Evolutionary conservation across 1,140 invertebrate species (phyloP), one percentile per base, ranked within the genome.

Genomic region (Macrosteles quadrilineatus): DNA sequence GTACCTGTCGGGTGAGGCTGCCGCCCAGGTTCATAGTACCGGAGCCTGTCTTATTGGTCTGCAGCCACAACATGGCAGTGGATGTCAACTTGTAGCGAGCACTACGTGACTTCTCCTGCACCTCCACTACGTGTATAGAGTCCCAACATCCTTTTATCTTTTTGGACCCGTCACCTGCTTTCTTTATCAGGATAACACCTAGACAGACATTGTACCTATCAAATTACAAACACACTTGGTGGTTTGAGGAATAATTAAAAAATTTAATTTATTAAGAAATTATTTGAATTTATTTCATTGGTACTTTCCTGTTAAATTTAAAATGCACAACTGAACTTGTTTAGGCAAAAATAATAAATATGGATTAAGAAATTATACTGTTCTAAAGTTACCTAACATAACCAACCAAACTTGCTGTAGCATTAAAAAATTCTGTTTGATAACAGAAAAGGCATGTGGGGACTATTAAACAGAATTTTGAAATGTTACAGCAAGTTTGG

Each of bases 131-230:
- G 81, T 99, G 98, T 80, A 99, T 98, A 1, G 97, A 99, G 81
- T 99, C 98, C 98, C 98, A 99, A 80, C 97, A 99, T 1, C 98
- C 93, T 82, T 95, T 98, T 73, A 99, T 99, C 83, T 97, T 98
- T 80, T 96, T 96, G 78, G 88, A 92, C 17, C 96, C 97, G 86
- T 99, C 97, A 0, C 96, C 96, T 17, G 95, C 96, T 83, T 99
- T 99, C 83, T 99, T 99, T 74, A 99, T 99, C 72, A 99, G 85
- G 79, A 99, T 98, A 50, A 98, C 98, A 76, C 97, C 97, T 86
- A 71, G 40, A 76, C n/a, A n/a, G n/a, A n/a, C n/a, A n/a, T n/a
- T n/a, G n/a, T n/a, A n/a, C n/a, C n/a, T n/a, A n/a, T n/a, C n/a
- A n/a, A n/a, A n/a, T n/a, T n/a, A n/a, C n/a, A n/a, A n/a, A n/a